Percentiles rank a stretch among this genome's conserved stretches.
Evolutionary conservation across 1,140 invertebrate genomes (phyloP).

Genomic region (Philopotamus ludificatus): DNA sequence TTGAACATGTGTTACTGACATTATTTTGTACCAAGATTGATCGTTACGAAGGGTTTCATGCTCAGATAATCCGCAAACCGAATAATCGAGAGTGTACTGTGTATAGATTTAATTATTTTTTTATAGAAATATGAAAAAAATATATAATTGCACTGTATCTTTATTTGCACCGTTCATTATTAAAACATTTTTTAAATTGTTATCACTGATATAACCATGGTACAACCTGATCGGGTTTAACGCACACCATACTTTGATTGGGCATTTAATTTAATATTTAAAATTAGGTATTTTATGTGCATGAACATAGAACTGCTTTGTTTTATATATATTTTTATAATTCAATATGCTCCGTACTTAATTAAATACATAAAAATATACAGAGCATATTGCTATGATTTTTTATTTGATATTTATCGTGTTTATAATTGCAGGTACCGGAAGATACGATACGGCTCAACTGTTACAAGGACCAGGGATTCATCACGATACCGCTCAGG

Average conservation of each 20-base stretch:
- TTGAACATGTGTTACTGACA: no score
- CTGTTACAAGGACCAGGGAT: slow-evolving; percentile 21
- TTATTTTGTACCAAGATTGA: no score
- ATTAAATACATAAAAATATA: not conserved
- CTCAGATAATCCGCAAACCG: no score
- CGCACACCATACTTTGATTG: not conserved
- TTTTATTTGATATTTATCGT: not conserved
- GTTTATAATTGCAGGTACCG: slow-evolving; percentile 34
- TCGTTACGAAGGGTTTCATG: no score
- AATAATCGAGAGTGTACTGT: no score
- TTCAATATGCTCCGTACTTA: not conserved
- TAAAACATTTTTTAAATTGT: no score
- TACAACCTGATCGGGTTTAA: no score
- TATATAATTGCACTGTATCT: no score
- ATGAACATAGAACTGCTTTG: not conserved
- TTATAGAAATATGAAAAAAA: no score
- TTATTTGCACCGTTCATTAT: no score
- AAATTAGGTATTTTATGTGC: not conserved
- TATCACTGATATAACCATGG: no score
- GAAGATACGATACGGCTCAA: slow-evolving; percentile 37
- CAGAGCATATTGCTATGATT: not conserved
- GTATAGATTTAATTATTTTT: no score
- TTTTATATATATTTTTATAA: not conserved
- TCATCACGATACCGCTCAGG: slow-evolving; percentile 36
- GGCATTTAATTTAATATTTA: not conserved